These are phyloP conservation scores for Galendromus occidentalis DNA, from an alignment of 1,140 invertebrate genomes.

Conservation along the genomic window DNA sequence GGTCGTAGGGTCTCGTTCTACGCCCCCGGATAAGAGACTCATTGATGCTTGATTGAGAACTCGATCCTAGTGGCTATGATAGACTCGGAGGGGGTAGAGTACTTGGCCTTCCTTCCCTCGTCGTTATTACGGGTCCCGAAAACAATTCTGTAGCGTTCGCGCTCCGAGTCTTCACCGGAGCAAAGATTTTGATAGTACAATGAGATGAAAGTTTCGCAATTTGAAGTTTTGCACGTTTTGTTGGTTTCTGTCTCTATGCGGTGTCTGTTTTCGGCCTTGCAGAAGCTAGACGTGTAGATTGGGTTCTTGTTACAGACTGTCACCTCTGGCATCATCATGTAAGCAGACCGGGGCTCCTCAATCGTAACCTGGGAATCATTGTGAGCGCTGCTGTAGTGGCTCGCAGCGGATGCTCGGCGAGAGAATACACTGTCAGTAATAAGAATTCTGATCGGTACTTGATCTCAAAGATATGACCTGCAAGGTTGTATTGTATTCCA, in stretches of 20 bases:
- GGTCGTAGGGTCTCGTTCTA: too few species aligned
- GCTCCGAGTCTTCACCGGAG: not conserved
- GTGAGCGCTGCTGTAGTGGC: too few species aligned
- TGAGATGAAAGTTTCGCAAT: not conserved
- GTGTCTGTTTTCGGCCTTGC: not conserved
- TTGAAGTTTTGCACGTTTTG: not conserved
- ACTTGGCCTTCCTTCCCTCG: not conserved
- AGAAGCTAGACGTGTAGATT: not conserved
- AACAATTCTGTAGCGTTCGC: not conserved
- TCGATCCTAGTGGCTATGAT: too few species aligned
- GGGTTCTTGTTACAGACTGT: conserved; percentile 1
- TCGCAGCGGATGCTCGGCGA: too few species aligned
- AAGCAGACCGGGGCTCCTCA: not conserved
- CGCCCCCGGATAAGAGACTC: too few species aligned
- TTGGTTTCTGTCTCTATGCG: not conserved
- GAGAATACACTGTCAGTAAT: too few species aligned
- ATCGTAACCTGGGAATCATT: not conserved
- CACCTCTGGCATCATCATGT: not conserved
- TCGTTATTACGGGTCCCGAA: not conserved
- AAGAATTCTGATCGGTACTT: too few species aligned
- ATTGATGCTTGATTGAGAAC: too few species aligned
- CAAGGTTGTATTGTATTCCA: not conserved
- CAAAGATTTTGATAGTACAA: not conserved
- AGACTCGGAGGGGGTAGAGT: too few species aligned
- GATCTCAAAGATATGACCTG: not conserved